Base-by-base conservation (phyloP, 2,888 invertebrate species). In the Netelia melanura region DNA sequence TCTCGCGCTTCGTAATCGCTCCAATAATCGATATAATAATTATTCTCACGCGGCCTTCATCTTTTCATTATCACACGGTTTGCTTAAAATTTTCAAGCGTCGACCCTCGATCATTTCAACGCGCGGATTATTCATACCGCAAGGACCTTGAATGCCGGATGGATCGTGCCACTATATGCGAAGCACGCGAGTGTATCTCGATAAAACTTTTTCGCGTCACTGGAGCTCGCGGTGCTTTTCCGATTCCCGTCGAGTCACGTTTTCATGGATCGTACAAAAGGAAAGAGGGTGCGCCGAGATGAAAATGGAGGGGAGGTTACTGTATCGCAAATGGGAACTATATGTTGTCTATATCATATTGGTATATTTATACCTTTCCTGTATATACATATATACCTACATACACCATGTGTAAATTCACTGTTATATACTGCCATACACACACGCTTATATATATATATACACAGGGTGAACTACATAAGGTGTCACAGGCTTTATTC, bases 261-360 rank as follows among this genome's bases (percentile, higher is more conserved):
- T 83, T 77, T 88, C 83, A 86, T 86, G 80, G 81, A 83, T 68
- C 70, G 70, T 75, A 83, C 81, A 74, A 83, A 79, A 62, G 85
- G 81, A 72, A 79, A 80, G 80, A 48, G 70, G 71, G 54, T 54
- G 38, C 68, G 52, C 21, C 23, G 65, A 71, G 58, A 80, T 54
- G 74, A 80, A 75, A 71, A 76, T 71, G 43, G 68, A 71, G 58
- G 30, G 21, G 54, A 21, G 80, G 71, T 75, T 70, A 80, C 58
- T 25, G 68, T 76, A 80, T 52, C 48, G 30, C 62, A 65, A 43
- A 21, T 83, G 72, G 38, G 62, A 56, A 70, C 70, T 74, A 30
- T 79, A 38, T 65, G 56, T 54, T 48, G 25, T 11, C 43, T 68
- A 52, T 68, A 56, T 54, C 9, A 17, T 44, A 77, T 56, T 30